A percentile compares a stretch with the other conserved stretches of the same genome.
Conservation (phyloP, 53 echinoderm and acorn worm genomes). For the Mesocentrotus franciscanus region DNA sequence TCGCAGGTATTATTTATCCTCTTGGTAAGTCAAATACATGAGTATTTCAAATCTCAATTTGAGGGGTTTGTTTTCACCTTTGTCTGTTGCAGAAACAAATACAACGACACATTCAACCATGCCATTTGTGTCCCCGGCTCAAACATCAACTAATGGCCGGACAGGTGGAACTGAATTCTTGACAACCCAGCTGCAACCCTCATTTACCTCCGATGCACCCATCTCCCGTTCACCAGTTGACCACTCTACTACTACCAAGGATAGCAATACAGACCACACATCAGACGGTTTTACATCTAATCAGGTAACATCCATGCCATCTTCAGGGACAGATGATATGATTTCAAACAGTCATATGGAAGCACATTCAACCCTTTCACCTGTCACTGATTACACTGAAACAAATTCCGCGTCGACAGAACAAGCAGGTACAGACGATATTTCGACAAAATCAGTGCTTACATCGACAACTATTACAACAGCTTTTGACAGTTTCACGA, state of each 20-base stretch:
- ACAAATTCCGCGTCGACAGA: not conserved
- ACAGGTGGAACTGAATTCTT: not conserved
- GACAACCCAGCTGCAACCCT: not conserved
- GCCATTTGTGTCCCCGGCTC: not conserved
- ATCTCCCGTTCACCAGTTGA: too few relatives aligned
- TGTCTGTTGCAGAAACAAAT: not conserved
- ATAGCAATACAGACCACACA: not conserved
- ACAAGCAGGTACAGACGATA: not conserved
- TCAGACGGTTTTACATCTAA: not conserved
- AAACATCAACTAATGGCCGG: not conserved
- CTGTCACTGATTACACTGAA: not conserved
- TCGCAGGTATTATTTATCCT: too few relatives aligned
- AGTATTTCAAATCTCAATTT: too few relatives aligned
- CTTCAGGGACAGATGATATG: not conserved
- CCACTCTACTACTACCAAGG: not conserved
- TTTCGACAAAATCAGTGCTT: not conserved
- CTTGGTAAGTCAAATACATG: too few relatives aligned
- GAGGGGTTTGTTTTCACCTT: not conserved
- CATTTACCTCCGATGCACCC: too few relatives aligned
- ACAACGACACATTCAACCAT: not conserved
- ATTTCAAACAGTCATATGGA: not conserved
- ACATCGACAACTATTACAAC: not conserved
- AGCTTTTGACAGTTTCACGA: not conserved
- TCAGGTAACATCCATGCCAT: not conserved
- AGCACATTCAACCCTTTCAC: not conserved